Base-by-base conservation (phyloP, 2,113 vertebrate genomes). In the Edolisoma coerulescens region DNA sequence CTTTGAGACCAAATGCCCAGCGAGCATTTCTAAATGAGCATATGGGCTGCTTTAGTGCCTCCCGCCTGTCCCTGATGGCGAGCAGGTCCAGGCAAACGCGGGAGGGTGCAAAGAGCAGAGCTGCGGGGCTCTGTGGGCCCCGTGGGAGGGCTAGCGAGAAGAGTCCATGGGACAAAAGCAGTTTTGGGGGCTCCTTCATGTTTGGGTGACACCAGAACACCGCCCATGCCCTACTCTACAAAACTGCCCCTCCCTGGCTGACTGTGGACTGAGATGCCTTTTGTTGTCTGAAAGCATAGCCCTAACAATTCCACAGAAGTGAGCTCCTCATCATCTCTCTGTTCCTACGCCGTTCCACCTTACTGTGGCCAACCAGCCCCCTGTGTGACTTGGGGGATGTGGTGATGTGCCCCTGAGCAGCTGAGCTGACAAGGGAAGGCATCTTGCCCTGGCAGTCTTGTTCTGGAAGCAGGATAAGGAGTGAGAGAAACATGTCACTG, bases 401-500 rank as follows among this genome's bases (percentile, higher is more conserved):
- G 35, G 35, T 44, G 82, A 70, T 16, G 10, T 49, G 15, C 5
- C 22, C 16, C 35, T 6, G 13, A 68, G 82, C 41, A 81, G 56
- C 44, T 56, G 56, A 88, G 60, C 47, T 90, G 73, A 71, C 53
- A 86, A 39, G 35, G 27, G 28, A 90, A 53, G 23, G 30, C 1
- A 0, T 78, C 59, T 52, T 67, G n/a, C n/a, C 35, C 68, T 59
- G 60, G 54, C 0, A 9, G 32, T 60, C 52, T 60, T 26, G 4
- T 18, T 92, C 54, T 95, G 68, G 49, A 30, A 87, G 56, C 7
- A 6, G 61, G 64, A 81, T 84, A 90, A 93, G 76, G 73, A 92
- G 64, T 42, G 83, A 85, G 47, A 95, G 79, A 96, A 90, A 87
- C 76, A 53, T 78, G 90, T 88, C 93, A 89, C 83, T 87, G 77